Conservation (phyloP, 2,113 vertebrate genomes). For the Euleptes europaea region DNA sequence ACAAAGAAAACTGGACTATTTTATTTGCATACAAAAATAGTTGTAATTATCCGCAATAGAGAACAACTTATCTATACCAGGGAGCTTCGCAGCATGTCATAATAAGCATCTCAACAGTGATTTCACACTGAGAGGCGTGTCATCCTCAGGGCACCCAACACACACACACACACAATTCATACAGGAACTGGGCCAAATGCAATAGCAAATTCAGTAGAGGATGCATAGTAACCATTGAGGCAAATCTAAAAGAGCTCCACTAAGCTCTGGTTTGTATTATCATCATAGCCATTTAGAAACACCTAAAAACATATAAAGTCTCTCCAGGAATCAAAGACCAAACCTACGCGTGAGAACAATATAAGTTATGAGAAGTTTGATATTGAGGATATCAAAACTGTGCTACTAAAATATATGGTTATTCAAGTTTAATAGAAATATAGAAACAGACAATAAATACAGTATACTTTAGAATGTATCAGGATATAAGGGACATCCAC, state of each 20-base stretch:
- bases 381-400: too few relatives aligned
- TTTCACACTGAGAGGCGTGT: not conserved
- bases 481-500: too few relatives aligned
- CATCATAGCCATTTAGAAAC: not conserved
- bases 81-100: too few relatives aligned
- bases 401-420: too few relatives aligned
- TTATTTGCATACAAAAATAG: not conserved
- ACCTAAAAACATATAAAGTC: not conserved
- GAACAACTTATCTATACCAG: not conserved
- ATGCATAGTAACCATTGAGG: not conserved
- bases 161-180: not conserved
- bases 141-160: not conserved
- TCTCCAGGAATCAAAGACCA: not conserved
- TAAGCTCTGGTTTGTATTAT: not conserved
- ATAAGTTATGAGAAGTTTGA: too few relatives aligned
- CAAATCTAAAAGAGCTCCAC: not conserved
- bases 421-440: too few relatives aligned
- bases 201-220: not conserved
- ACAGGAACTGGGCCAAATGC: not conserved
- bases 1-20: not conserved
- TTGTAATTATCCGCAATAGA: not conserved
- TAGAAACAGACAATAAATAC: too few relatives aligned
- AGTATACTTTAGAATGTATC: too few relatives aligned
- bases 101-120: not conserved
- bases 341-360: too few relatives aligned